These are phyloP conservation scores for Pteropus alecto DNA, from an alignment of 2,113 vertebrate species.

Conservation along the genomic window DNA sequence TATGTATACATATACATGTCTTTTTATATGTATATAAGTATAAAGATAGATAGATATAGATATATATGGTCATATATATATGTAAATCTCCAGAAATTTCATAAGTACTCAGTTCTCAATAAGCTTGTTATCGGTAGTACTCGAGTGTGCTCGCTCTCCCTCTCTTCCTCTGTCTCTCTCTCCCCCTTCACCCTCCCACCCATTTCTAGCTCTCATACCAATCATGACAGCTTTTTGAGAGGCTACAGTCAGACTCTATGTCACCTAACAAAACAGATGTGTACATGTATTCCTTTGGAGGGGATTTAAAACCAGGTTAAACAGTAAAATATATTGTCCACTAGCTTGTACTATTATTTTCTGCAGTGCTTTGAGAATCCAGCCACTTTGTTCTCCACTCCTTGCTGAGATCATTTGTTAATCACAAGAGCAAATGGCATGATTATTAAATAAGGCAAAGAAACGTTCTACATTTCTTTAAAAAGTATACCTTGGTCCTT, in stretches of 20 bases:
- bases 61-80: background rate
- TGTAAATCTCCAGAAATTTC: background rate
- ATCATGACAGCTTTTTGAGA: background rate
- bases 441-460: conserved; percentile 6
- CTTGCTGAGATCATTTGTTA: background rate
- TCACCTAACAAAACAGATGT: background rate
- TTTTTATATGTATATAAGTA: background rate
- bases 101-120: background rate
- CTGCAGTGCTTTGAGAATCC: background rate
- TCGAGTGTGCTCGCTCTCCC: background rate
- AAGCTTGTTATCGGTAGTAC: background rate
- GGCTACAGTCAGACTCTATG: background rate
- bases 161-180: background rate
- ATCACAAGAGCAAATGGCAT: background rate
- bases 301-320: background rate
- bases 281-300: background rate
- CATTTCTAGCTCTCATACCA: background rate
- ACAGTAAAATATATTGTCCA: background rate
- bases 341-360: background rate
- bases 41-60: background rate
- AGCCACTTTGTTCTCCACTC: background rate
- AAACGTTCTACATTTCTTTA: background rate
- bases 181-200: background rate
- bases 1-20: background rate
- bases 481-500: background rate